These are phyloP conservation scores for Agriopis leucophaearia DNA, from an alignment of 2,888 invertebrate genomes.

Conservation along the genomic window DNA sequence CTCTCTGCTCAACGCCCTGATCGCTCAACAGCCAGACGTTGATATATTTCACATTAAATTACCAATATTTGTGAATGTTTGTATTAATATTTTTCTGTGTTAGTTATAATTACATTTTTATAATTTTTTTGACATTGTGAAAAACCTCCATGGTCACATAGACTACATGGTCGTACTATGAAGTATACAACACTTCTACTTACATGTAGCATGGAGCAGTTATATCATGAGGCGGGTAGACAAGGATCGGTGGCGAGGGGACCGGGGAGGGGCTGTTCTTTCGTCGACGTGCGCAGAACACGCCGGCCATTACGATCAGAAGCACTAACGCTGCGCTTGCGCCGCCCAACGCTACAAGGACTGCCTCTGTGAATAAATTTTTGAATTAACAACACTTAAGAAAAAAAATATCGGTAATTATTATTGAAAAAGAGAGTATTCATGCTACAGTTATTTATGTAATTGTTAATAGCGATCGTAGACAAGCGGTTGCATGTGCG, in stretches of 20 bases:
- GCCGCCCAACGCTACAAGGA: constrained; percentile 78
- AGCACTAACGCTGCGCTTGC: constrained; percentile 81
- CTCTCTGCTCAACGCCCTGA: too few relatives aligned
- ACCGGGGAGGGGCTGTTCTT: constrained; percentile 81
- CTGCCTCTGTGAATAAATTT: constrained; percentile 65
- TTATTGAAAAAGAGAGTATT: not conserved
- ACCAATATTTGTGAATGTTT: too few relatives aligned
- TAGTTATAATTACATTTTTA: too few relatives aligned
- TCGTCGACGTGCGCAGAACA: constrained; percentile 78
- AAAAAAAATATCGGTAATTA: not conserved
- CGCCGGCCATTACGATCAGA: constrained; percentile 78
- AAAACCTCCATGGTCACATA: too few relatives aligned
- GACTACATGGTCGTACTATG: too few relatives aligned
- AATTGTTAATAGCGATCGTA: too few relatives aligned
- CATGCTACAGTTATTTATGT: too few relatives aligned
- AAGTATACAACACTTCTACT: constrained; percentile 63
- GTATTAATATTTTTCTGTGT: too few relatives aligned
- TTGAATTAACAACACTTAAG: not conserved
- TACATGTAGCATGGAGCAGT: constrained; percentile 87
- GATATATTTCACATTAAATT: too few relatives aligned
- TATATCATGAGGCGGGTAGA: constrained; percentile 88
- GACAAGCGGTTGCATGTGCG: too few relatives aligned
- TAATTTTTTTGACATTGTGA: too few relatives aligned
- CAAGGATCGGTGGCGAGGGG: constrained; percentile 87
- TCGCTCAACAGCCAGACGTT: too few relatives aligned